Base-by-base conservation (phyloP, 1,140 invertebrate species). In the Laodelphax striatellus region DNA sequence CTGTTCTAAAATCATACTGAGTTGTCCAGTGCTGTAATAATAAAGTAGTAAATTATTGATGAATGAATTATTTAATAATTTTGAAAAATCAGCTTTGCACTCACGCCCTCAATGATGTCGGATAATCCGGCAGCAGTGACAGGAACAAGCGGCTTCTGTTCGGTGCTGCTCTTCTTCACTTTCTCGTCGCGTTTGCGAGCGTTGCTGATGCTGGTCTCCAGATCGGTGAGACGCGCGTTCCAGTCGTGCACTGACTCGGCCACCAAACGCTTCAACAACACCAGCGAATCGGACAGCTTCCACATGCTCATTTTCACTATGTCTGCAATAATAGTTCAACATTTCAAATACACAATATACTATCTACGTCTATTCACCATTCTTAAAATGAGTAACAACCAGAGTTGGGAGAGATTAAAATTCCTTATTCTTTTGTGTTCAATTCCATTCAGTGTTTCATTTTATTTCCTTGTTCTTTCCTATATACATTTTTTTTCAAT, bases 231-330 rank as follows among this genome's bases (percentile, higher is more conserved):
- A 61, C 79, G 76, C n/a, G 65, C 59, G 67, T 88, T 88, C 87
- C 87, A 89, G 10, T 70, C 74, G 2, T 75, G 75, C 0, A 86
- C 80, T 1, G 79, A 75, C 63, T 88, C 85, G 0, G 79, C 79
- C 43, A 88, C 80, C 11, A 79, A 64, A 59, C 79, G 72, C 67
- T 86, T 86, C 8, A 87, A 68, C 28, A 78, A 74, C 0, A 82
- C 80, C n/a, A 87, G 71, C 13, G 76, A 72, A 67, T 87, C 85
- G 38, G 80, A 77, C 5, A 86, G 78, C 52, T 76, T 72, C 76
- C 77, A 79, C 61, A 77, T 67, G 62, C 42, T 68, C 52, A 16
- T 31, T 19, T 21, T 52, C 11, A 31, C 50, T 2, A 62, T 50
- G 34, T 68, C 66, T 66, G 68, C 46, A 68, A 67, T 67, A 75